phyloP scores from a whole-genome alignment of 2,888 invertebrate species.

The Euplexia lucipara region DNA sequence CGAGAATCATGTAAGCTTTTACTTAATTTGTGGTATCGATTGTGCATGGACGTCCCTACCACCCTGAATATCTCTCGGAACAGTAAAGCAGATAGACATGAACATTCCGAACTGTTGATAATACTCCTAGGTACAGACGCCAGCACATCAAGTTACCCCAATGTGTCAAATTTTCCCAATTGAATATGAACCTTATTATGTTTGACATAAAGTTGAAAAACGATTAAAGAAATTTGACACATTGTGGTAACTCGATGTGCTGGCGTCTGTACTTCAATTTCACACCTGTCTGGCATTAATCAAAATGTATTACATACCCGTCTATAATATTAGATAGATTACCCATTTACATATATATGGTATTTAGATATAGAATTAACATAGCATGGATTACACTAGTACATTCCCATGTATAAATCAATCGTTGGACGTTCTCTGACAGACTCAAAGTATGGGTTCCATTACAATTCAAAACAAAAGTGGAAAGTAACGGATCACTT shows the following conservation, averaged over 20 bases:
- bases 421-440: neutral
- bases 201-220: no score
- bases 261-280: conserved; percentile 74
- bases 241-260: no score
- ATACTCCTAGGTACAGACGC: conserved; percentile 56
- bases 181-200: no score
- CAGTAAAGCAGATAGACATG: conserved; percentile 15
- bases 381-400: conserved; percentile 20
- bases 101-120: conserved; percentile 34
- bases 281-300: conserved; percentile 70
- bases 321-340: conserved; percentile 54
- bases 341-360: conserved; percentile 49
- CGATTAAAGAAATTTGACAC: no score
- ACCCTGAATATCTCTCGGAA: conserved; percentile 16
- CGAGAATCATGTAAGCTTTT: no score
- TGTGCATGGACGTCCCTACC: no score
- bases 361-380: conserved; percentile 47
- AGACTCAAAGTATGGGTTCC: neutral
- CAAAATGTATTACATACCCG: conserved; percentile 63
- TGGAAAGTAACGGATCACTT: conserved; percentile 3
- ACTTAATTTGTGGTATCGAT: no score
- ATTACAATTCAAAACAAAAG: conserved; percentile 21
- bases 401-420: conserved; percentile 11
- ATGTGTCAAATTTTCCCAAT: no score
- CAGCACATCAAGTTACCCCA: no score